Base-by-base conservation (phyloP, 2,113 vertebrate species). In the Panurus biarmicus region DNA sequence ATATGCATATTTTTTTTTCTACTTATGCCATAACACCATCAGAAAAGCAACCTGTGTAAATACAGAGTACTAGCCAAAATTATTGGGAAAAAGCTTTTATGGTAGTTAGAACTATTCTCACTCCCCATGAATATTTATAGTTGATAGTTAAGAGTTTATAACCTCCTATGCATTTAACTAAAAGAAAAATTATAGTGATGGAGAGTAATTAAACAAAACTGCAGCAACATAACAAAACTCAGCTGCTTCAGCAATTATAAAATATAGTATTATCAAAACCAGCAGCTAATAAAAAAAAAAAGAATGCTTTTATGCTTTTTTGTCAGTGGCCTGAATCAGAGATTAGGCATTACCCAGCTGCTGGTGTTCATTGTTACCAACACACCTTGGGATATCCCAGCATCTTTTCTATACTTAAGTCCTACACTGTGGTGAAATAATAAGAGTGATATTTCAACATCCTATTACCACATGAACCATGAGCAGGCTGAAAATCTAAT, bases 111-210 rank as follows among this genome's bases (percentile, higher is more conserved):
- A 82, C 44, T 85, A 57, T 77, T 92, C 76, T 73, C 51, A 50
- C 85, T 93, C 42, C 31, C 91, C 85, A 54, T 90, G 92, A 95
- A 82, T 91, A 94, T 72, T 97, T 90, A 95, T 74, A 97, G 89
- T 93, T 94, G 91, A 88, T 96, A 86, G 86, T 96, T 96, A 95
- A 93, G 95, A 94, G 93, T 96, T 95, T 96, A 96, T 96, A 93
- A 95, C 83, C 87, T 93, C 69, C 12, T 70, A 92, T 92, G 71
- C 89, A 93, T 96, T 96, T 95, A 97, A 96, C 92, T 93, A 92
- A 85, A 94, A 94, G 87, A 97, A 97, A 93, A 97, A 94, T 95
- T 89, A 97, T 47, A 94, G 90, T 47, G 57, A 87, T 95, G 82
- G 83, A 96, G 94, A 96, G 85, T 91, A 97, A 97, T 96, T 97